Evolutionary conservation across 2,888 invertebrate species (phyloP), one percentile per base, ranked within the genome.

Genomic region (Protodeltote pygarga): DNA sequence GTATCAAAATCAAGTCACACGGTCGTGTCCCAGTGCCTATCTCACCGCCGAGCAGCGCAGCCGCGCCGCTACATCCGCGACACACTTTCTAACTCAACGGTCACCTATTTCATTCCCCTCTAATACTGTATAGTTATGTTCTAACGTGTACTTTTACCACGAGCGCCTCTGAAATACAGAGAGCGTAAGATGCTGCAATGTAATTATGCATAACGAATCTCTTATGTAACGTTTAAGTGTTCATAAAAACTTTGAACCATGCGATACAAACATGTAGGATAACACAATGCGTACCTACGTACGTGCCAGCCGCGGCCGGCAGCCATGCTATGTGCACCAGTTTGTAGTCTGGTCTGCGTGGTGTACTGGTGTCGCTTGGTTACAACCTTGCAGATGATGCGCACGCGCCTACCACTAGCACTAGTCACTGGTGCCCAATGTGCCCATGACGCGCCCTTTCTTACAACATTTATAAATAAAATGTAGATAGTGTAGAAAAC

Each of bases 61-160:
- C 23, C 13, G 23, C 16, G 13, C 6, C 5, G 23, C 23, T 2
- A 8, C 3, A 11, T 4, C 3, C 14, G 27, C 37, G 48, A 33
- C 57, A 57, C 32, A 58, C 57, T 58, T 58, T 57, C 55, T 57
- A 61, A n/a, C n/a, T n/a, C n/a, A n/a, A 45, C 45, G 17, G 27
- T 16, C 33, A 29, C 14, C n/a, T 51, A 52, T 28, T 35, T 21
- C 28, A 32, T 11, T 14, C 21, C 15, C 15, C 33, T 15, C 1
- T n/a, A n/a, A n/a, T n/a, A n/a, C 17, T 31, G 11, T 4, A 19
- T 15, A 15, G 10, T 11, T 3, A 6, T 19, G 9, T n/a, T n/a
- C n/a, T n/a, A n/a, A n/a, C 17, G 16, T 5, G 5, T 8, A 21
- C 21, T 21, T 33, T 14, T 23, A 21, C 33, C 23, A 23, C 11